Base-by-base conservation (phyloP, 2,888 invertebrate species). In the Drosophila pseudotakahashii region DNA sequence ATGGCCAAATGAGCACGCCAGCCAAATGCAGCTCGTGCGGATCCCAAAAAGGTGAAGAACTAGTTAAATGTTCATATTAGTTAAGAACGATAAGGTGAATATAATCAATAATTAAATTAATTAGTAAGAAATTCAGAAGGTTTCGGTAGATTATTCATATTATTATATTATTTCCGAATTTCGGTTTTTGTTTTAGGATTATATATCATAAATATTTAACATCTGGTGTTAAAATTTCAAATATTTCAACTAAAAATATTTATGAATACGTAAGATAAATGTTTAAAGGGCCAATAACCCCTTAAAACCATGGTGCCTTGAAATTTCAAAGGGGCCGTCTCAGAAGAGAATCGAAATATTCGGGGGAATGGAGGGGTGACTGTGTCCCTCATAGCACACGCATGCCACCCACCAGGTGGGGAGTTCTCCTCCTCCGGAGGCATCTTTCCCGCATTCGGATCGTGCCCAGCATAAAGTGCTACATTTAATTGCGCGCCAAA, bases 401-500 rank as follows among this genome's bases (percentile, higher is more conserved):
- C 68, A 76, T 77, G 80, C 72, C 78, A 67, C 64, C 66, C 66
- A 61, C 66, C 63, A 58, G 19, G 19, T 53, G 44, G 7, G 13
- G 14, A 7, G 19, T 14, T 39, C 14, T 39, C 34, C 34, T 14
- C 36, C 14, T 39, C 34, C 34, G 19, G 42, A 39, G 41, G 44
- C 11, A 34, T 34, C 5, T 36, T 23, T 41, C 7, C 3, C 36
- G 42, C 14, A 32, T 39, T 48, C 34, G 62, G 57, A 66, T 77
- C 68, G 67, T 70, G 70, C 45, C 59, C 70, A 81, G 75, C 76
- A 81, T 84, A 79, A 81, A 78, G 30, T 73, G 55, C 16, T 55
- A 72, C 57, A 81, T 70, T 84, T 85, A 76, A 87, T 85, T 76
- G 75, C 75, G 74, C 57, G 71, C 60, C 72, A 53, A 58, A 41